Evolutionary conservation across 2,797 vertebrate genomes (phyloP).

Genomic region (Gila robusta): DNA sequence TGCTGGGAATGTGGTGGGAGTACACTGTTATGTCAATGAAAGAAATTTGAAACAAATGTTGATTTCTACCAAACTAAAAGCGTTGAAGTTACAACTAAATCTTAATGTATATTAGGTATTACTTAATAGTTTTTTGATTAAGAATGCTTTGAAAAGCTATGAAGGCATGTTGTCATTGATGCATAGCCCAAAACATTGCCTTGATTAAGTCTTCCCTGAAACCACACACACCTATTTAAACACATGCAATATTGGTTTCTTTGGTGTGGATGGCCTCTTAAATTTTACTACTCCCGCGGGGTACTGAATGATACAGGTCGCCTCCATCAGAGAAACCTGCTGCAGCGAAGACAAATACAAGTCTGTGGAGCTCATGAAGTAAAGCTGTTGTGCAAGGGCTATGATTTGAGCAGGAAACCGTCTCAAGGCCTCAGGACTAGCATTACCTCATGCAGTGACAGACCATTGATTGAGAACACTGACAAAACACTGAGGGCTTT

Average conservation of each 20-base stretch:
- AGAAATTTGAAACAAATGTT: constrained; percentile 24
- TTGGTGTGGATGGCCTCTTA: constrained; percentile 53
- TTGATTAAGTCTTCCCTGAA: constrained; percentile 40
- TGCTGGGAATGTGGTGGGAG: constrained; percentile 38
- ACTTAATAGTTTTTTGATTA: background rate
- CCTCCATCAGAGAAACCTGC: constrained; percentile 45
- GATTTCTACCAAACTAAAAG: constrained; percentile 14
- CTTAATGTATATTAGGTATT: background rate
- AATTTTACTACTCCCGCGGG: constrained; percentile 50
- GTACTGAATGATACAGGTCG: constrained; percentile 41
- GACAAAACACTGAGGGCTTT: constrained; percentile 41
- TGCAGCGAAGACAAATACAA: constrained; percentile 45
- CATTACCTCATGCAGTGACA: constrained; percentile 59
- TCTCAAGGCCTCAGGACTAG: constrained; percentile 31
- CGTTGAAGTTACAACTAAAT: background rate
- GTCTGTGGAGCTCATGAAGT: constrained; percentile 43
- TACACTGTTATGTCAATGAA: constrained; percentile 2
- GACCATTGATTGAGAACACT: constrained; percentile 45
- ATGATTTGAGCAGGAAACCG: constrained; percentile 40
- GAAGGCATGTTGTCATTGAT: constrained; percentile 22
- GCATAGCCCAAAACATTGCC: constrained; percentile 45
- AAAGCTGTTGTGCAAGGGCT: constrained; percentile 53
- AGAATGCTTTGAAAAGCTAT: background rate
- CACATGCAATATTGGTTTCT: constrained; percentile 46
- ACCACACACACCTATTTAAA: constrained; percentile 43